These are phyloP conservation scores for Thera obeliscata DNA, from an alignment of 2,888 invertebrate species.

Conservation along the genomic window DNA sequence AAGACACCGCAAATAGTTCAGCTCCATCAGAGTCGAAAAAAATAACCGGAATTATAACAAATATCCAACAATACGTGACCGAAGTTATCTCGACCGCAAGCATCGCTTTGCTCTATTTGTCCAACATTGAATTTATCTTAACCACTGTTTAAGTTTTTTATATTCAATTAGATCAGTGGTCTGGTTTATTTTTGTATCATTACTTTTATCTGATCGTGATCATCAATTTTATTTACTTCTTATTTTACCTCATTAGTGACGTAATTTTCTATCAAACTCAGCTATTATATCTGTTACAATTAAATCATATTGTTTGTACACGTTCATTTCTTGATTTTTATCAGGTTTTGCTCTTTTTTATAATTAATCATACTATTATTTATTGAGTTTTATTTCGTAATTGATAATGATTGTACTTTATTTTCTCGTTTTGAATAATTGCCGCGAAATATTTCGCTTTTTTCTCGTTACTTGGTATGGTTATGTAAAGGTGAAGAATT, in stretches of 20 bases:
- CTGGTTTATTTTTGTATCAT: slow-evolving; percentile 35
- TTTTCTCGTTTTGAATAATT: no score
- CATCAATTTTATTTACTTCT: not conserved
- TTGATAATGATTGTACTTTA: no score
- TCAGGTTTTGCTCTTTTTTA: no score
- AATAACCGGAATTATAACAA: slow-evolving; percentile 33
- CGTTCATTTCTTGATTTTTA: no score
- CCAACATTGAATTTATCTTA: slow-evolving; percentile 52
- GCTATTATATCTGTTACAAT: no score
- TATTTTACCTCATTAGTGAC: slow-evolving; percentile 4
- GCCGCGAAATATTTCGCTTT: not conserved
- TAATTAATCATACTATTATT: no score
- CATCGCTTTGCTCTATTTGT: slow-evolving; percentile 56
- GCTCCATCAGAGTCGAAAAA: slow-evolving; percentile 11
- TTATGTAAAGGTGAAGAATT: slow-evolving; percentile 29
- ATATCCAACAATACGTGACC: slow-evolving; percentile 35
- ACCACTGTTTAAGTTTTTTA: slow-evolving; percentile 51
- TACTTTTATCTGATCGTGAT: slow-evolving; percentile 15
- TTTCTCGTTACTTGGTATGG: not conserved
- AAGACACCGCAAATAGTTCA: not conserved
- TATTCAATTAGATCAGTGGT: slow-evolving; percentile 38
- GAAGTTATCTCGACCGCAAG: slow-evolving; percentile 39
- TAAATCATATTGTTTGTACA: no score
- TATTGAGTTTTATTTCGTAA: not conserved
- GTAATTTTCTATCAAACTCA: not conserved